These are phyloP conservation scores for Hyperoodon ampullatus DNA, from an alignment of 2,113 vertebrate genomes.

Conservation along the genomic window DNA sequence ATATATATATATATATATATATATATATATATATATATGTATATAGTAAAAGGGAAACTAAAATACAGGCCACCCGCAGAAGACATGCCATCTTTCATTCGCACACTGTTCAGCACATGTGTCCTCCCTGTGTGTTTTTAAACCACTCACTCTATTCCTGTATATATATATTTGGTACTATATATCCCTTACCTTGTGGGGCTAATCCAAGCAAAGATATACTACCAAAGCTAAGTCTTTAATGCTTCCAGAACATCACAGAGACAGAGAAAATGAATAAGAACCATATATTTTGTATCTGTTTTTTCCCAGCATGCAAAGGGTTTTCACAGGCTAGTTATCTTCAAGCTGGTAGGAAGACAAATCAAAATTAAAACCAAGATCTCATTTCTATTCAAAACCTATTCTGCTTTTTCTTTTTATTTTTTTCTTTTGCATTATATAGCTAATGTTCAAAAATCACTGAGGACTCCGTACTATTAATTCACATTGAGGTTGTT, in stretches of 20 bases:
- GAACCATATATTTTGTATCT: neutral
- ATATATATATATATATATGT: no score
- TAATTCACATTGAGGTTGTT: neutral
- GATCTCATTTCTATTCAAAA: conserved; percentile 24
- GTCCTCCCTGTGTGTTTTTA: neutral
- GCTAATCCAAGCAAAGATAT: neutral
- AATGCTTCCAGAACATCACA: neutral
- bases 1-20: no score
- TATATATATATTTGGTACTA: neutral
- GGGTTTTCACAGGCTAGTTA: neutral
- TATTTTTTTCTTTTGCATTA: neutral
- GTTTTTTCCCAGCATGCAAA: neutral
- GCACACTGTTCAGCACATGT: neutral
- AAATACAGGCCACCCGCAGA: neutral
- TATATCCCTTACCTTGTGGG: neutral
- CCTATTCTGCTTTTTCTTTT: neutral
- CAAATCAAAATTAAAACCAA: conserved; percentile 11
- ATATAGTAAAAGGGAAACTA: neutral
- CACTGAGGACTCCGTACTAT: neutral
- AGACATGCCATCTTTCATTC: neutral
- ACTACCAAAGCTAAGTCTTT: neutral
- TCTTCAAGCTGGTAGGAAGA: neutral
- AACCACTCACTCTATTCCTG: neutral
- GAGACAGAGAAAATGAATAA: neutral
- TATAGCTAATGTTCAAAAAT: neutral